A percentile compares a stretch with the other conserved stretches of the same genome.
These are phyloP conservation scores for Chloroceryle amazona DNA, from an alignment of 2,797 vertebrate species.

Conservation along the genomic window DNA sequence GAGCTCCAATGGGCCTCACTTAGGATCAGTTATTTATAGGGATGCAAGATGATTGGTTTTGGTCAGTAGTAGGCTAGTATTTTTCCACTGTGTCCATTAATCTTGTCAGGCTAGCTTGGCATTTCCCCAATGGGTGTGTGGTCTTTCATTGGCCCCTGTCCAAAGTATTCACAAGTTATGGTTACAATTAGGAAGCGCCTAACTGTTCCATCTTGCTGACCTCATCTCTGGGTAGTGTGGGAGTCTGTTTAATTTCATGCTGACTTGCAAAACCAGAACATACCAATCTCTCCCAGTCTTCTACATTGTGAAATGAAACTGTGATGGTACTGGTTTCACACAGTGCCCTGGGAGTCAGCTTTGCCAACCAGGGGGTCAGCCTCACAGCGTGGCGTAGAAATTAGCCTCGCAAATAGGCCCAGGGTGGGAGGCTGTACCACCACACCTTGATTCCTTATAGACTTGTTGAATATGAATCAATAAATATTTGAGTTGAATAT, in stretches of 20 bases:
- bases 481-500: neutral
- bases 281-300: neutral
- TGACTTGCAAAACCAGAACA: neutral
- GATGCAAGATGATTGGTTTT: no score
- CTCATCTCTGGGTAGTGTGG: neutral
- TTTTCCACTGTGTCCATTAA: neutral
- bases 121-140: neutral
- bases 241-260: neutral
- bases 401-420: neutral
- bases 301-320: neutral
- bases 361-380: neutral
- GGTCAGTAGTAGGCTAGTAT: no score
- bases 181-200: neutral
- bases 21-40: neutral
- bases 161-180: neutral
- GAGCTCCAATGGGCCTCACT: neutral
- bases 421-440: neutral
- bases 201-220: neutral
- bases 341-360: neutral
- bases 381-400: neutral
- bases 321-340: neutral
- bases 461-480: neutral
- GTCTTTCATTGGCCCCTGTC: neutral
- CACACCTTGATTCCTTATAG: neutral
- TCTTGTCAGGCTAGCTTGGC: neutral